Evolutionary conservation across 2,113 vertebrate genomes (phyloP).

Genomic region (Ictidomys tridecemlineatus): DNA sequence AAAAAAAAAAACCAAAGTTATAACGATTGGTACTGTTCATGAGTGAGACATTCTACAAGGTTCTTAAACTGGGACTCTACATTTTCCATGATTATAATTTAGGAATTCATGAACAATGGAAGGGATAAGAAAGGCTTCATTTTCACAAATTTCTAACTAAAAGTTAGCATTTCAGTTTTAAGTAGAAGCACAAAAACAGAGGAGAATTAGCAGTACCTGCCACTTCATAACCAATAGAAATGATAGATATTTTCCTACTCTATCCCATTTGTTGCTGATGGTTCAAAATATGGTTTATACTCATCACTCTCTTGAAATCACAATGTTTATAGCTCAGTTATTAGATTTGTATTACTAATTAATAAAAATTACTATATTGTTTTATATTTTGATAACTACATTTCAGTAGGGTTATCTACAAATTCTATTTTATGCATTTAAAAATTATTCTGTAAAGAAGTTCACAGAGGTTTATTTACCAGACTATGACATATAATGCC

Average conservation of each 20-base stretch:
- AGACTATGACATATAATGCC: background rate
- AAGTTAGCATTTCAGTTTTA: conserved; percentile 7
- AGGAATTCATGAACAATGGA: background rate
- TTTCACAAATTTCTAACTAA: background rate
- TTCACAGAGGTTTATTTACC: background rate
- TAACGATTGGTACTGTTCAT: background rate
- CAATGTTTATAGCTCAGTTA: background rate
- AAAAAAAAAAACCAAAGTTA: background rate
- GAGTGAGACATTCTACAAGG: background rate
- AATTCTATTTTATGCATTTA: conserved; percentile 10
- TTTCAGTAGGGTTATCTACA: background rate
- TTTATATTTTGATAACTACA: background rate
- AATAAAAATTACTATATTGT: background rate
- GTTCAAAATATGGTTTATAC: background rate
- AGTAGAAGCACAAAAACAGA: background rate
- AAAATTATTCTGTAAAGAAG: background rate
- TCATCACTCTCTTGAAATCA: background rate
- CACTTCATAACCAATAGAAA: background rate
- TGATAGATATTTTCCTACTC: background rate
- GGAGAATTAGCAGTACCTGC: background rate
- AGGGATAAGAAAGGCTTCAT: background rate
- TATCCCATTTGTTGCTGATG: background rate
- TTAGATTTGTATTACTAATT: background rate
- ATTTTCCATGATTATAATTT: background rate
- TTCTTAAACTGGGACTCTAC: background rate